These are phyloP conservation scores for Bucco capensis DNA, from an alignment of 2,113 vertebrate genomes.

Conservation along the genomic window DNA sequence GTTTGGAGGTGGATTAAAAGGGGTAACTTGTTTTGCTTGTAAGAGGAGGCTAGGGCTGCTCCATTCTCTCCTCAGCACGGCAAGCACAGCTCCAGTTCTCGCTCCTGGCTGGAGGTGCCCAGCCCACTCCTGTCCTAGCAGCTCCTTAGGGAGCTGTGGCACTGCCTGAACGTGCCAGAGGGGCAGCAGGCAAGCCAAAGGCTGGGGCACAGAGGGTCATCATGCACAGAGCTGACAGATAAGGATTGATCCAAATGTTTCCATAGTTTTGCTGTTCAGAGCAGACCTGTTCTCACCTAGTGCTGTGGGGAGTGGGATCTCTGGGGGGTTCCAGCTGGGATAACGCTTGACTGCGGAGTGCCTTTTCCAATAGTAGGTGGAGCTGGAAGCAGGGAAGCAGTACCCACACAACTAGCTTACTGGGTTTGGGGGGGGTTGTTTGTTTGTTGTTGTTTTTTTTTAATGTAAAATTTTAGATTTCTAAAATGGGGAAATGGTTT, in stretches of 20 bases:
- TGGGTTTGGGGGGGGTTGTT: background rate
- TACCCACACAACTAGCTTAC: constrained; percentile 23
- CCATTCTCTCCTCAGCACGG: background rate
- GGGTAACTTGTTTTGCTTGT: background rate
- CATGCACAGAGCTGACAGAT: rapidly evolving
- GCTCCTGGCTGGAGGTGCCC: background rate
- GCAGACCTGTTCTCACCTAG: background rate
- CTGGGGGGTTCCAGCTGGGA: background rate
- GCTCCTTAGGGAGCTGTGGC: background rate
- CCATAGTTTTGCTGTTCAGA: background rate
- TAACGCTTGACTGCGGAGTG: constrained; percentile 21
- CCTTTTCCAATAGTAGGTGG: constrained; percentile 27
- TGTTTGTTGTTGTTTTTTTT: background rate
- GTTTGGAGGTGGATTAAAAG: background rate
- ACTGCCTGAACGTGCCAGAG: background rate
- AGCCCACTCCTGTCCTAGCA: rapidly evolving
- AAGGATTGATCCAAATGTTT: rapidly evolving
- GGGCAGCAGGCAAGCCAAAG: background rate
- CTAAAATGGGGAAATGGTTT: constrained; percentile 72
- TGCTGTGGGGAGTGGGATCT: rapidly evolving
- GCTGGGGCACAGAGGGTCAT: background rate
- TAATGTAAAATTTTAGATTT: constrained; percentile 75
- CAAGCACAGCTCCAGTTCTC: background rate
- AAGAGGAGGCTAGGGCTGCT: background rate
- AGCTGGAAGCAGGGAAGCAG: background rate